Conservation (phyloP, 2,113 vertebrate genomes). For the Pseudopodoces humilis region DNA sequence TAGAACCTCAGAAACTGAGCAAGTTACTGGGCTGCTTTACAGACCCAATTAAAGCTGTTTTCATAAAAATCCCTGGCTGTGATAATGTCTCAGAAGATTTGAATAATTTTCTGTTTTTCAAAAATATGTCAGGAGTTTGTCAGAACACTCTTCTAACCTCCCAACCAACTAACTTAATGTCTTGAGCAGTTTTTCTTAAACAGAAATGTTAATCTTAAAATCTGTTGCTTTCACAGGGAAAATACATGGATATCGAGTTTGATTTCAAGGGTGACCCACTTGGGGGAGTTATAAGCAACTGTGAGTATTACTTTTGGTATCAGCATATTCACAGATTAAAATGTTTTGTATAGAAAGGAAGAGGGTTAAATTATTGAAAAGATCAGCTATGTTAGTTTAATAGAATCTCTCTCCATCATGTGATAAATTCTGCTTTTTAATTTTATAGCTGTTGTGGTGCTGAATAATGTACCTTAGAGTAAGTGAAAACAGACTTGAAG, state of each 20-base stretch:
- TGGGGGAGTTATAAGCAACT: constrained; percentile 99
- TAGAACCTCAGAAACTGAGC: background rate
- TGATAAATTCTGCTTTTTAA: background rate
- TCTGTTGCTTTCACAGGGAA: constrained; percentile 83
- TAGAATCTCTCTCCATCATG: background rate
- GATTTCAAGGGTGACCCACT: constrained; percentile 98
- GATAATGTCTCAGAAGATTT: background rate
- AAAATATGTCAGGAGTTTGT: background rate
- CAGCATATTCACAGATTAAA: background rate
- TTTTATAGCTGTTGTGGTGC: background rate
- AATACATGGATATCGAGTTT: constrained; percentile 99
- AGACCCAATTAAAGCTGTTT: background rate
- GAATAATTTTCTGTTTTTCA: background rate
- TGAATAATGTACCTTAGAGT: background rate
- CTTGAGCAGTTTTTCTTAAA: background rate
- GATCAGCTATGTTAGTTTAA: background rate
- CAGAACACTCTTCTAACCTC: background rate
- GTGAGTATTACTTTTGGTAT: constrained; percentile 80
- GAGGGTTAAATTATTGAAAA: background rate
- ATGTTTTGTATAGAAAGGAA: background rate
- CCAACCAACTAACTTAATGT: background rate
- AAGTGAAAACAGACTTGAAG: background rate
- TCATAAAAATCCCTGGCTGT: background rate
- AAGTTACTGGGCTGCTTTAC: background rate
- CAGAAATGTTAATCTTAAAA: background rate